These are phyloP conservation scores for Drosophila prosaltans DNA, from an alignment of 1,140 invertebrate species.

Conservation along the genomic window DNA sequence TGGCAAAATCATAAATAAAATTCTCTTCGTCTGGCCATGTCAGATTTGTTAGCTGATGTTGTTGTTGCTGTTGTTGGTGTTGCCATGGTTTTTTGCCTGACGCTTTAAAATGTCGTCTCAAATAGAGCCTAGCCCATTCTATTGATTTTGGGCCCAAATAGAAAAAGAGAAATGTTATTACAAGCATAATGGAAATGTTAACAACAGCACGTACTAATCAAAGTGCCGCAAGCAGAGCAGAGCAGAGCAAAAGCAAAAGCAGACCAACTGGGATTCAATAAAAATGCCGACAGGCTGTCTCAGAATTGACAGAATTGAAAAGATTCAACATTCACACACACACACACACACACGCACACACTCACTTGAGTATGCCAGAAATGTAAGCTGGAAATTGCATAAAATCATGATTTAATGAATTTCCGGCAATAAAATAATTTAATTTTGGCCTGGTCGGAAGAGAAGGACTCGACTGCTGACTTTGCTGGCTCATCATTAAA, in stretches of 20 bases:
- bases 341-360: constrained; percentile 3
- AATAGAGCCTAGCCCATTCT: constrained; percentile 42
- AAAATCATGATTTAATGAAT: constrained; percentile 72
- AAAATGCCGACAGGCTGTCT: constrained; percentile 54
- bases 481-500: constrained; percentile 70
- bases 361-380: constrained; percentile 51
- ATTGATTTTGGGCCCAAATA: constrained; percentile 39
- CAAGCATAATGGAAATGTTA: constrained; percentile 59
- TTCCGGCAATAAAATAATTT: constrained; percentile 81
- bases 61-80: background rate
- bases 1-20: constrained; percentile 67
- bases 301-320: constrained; percentile 35
- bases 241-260: background rate
- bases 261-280: constrained; percentile 22
- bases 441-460: constrained; percentile 56
- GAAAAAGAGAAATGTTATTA: constrained; percentile 51
- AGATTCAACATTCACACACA: constrained; percentile 26
- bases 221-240: constrained; percentile 31
- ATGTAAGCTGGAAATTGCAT: constrained; percentile 64
- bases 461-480: constrained; percentile 20
- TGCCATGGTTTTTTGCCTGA: constrained; percentile 21
- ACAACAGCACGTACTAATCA: constrained; percentile 65
- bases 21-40: constrained; percentile 21
- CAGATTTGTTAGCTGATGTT: constrained; percentile 9
- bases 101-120: constrained; percentile 40